Evolutionary conservation across 2,888 invertebrate species (phyloP).

Genomic region (Phortica okadai): DNA sequence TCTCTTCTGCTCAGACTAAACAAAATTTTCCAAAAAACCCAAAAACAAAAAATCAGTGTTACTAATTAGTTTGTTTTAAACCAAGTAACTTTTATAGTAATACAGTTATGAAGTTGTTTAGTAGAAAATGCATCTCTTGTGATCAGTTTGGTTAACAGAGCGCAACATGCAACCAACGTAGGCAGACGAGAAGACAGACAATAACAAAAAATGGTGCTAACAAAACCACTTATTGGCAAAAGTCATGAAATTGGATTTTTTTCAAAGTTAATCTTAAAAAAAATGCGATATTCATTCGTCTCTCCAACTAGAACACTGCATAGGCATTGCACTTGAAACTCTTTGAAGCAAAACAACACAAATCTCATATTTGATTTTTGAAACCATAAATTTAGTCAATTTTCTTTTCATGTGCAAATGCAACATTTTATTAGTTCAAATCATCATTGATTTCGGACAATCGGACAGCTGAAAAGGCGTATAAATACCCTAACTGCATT

Average conservation of each 20-base stretch:
- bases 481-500: too few relatives aligned
- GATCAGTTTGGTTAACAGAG: conserved; percentile 70
- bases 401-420: neutral
- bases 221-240: conserved; percentile 48
- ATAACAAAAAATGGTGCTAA: conserved; percentile 29
- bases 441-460: neutral
- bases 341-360: too few relatives aligned
- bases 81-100: neutral
- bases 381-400: too few relatives aligned
- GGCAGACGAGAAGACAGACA: conserved; percentile 14
- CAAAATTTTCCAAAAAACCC: too few relatives aligned
- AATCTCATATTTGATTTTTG: too few relatives aligned
- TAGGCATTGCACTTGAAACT: too few relatives aligned
- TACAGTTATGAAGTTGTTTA: neutral
- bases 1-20: too few relatives aligned
- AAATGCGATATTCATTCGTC: too few relatives aligned
- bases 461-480: too few relatives aligned
- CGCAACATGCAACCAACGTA: conserved; percentile 52
- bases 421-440: neutral
- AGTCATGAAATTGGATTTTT: conserved; percentile 39
- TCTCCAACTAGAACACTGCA: too few relatives aligned
- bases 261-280: neutral
- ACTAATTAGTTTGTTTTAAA: neutral
- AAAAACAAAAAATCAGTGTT: too few relatives aligned
- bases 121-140: conserved; percentile 68